Evolutionary conservation across 2,797 vertebrate species (phyloP).

Genomic region (Cyclura pinguis): DNA sequence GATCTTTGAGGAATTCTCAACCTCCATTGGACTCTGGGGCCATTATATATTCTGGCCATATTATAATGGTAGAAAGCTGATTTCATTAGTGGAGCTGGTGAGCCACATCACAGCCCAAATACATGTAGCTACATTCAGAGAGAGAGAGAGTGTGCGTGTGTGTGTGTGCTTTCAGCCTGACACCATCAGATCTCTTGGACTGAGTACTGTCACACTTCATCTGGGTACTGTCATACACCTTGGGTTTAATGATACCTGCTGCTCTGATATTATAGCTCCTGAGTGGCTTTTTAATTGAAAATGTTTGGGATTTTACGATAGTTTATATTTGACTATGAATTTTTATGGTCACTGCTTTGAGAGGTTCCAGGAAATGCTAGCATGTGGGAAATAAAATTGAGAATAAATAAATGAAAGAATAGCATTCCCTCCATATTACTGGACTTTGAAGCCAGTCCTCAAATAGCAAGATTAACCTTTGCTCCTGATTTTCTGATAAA

Average conservation of each 20-base stretch:
- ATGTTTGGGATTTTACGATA: constrained; percentile 3
- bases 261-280: not conserved
- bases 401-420: not conserved
- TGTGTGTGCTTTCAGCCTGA: not conserved
- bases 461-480: not conserved
- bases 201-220: not conserved
- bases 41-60: not conserved
- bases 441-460: not conserved
- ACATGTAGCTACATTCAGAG: not conserved
- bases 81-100: not conserved
- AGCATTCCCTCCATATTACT: not conserved
- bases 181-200: not conserved
- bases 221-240: not conserved
- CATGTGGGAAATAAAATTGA: not conserved
- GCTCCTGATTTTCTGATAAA: constrained; percentile 1
- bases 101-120: not conserved
- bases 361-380: not conserved
- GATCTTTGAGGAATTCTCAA: not conserved
- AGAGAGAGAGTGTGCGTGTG: not conserved
- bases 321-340: constrained; percentile 12
- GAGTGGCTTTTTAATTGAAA: not conserved
- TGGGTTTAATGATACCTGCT: constrained; percentile 2
- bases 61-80: not conserved
- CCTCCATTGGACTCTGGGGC: not conserved
- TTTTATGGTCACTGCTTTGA: not conserved